A percentile compares a stretch with the other conserved stretches of the same genome.
Evolutionary conservation across 2,113 vertebrate genomes (phyloP).

Genomic region (Mormyrus lacerda): DNA sequence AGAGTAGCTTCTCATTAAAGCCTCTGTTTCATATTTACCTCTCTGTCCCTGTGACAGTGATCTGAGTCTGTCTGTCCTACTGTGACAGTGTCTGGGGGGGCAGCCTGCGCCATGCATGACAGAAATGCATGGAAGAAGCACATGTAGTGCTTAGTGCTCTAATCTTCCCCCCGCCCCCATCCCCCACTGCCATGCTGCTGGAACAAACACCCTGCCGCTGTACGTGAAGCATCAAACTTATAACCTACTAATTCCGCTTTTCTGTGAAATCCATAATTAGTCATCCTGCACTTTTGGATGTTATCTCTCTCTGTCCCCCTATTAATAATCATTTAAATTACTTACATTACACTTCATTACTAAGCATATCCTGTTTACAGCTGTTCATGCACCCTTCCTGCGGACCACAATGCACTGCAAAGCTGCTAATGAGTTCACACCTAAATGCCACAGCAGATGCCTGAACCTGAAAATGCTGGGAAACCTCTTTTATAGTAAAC

Average conservation of each 20-base stretch:
- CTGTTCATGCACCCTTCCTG: background rate
- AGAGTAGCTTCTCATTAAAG: background rate
- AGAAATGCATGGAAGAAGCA: background rate
- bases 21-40: background rate
- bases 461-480: background rate
- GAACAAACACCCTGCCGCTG: background rate
- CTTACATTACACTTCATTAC: background rate
- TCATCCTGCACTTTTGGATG: background rate
- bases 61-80: background rate
- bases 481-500: background rate
- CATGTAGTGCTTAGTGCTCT: background rate
- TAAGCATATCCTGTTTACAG: background rate
- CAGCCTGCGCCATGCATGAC: background rate
- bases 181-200: background rate
- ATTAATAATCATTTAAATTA: background rate
- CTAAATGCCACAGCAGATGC: background rate
- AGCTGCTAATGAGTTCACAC: background rate
- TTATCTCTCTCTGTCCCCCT: background rate
- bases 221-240: background rate
- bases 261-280: background rate
- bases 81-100: background rate
- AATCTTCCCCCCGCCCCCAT: background rate
- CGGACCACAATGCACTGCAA: background rate
- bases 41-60: background rate
- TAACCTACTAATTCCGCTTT: background rate